Evolutionary conservation across 2,888 invertebrate species (phyloP).

Genomic region (Operophtera brumata): DNA sequence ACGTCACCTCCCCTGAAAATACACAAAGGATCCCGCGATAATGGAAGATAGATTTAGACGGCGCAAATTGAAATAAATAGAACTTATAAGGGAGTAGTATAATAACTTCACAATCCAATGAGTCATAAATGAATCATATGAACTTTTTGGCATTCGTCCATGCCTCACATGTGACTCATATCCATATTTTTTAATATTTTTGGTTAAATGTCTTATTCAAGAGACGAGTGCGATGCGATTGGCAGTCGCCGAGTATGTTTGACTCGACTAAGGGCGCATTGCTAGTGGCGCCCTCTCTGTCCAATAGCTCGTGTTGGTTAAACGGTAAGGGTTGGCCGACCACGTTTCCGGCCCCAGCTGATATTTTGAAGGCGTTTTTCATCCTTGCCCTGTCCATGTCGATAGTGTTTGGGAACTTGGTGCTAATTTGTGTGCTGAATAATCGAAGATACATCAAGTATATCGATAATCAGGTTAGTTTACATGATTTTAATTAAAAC

Average conservation of each 20-base stretch:
- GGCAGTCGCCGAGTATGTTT: slow-evolving; percentile 80
- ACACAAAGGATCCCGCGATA: slow-evolving; percentile 17
- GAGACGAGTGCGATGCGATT: slow-evolving; percentile 66
- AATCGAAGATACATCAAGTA: slow-evolving; percentile 91
- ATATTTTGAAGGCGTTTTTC: slow-evolving; percentile 87
- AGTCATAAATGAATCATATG: slow-evolving; percentile 23
- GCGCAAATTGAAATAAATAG: slow-evolving; percentile 28
- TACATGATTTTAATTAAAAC: neutral
- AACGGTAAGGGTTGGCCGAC: slow-evolving; percentile 84
- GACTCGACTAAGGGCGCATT: slow-evolving; percentile 85
- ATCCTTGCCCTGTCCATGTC: slow-evolving; percentile 88
- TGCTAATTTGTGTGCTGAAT: slow-evolving; percentile 91
- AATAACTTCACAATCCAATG: neutral
- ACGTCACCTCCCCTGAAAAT: slow-evolving; percentile 14
- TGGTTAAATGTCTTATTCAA: slow-evolving; percentile 73
- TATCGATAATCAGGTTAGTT: slow-evolving; percentile 90
- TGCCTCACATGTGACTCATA: slow-evolving; percentile 12
- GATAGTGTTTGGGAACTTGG: slow-evolving; percentile 88
- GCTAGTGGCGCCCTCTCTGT: slow-evolving; percentile 88
- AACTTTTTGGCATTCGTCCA: slow-evolving; percentile 56
- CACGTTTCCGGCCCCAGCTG: slow-evolving; percentile 83
- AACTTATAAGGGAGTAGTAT: slow-evolving; percentile 48
- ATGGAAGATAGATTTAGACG: slow-evolving; percentile 29
- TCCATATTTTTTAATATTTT: slow-evolving; percentile 2
- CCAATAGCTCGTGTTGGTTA: slow-evolving; percentile 91